Base-by-base conservation (phyloP, 2,113 vertebrate species). In the Oryzias melastigma region DNA sequence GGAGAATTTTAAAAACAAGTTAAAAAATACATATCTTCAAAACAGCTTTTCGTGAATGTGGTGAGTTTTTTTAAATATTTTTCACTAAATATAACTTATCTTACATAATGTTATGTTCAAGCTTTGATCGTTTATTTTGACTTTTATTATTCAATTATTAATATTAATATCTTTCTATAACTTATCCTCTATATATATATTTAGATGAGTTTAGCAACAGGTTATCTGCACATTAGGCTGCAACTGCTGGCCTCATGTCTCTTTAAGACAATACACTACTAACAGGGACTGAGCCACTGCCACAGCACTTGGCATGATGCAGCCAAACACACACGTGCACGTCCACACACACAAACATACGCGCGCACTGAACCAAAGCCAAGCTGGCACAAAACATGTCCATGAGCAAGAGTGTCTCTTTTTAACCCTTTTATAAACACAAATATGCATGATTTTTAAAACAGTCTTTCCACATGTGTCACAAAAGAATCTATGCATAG, bases 281-380 rank as follows among this genome's bases (percentile, higher is more conserved):
- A 85, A 82, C 81, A 65, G 68, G 80, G 78, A 81, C 62, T 47
- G 68, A 84, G 73, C 67, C 24, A 20, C 56, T 77, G 91, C 87
- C 88, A 91, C 76, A 71, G 70, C 82, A 82, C 81, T 78, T 62
- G 51, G 57, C 81, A 77, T 75, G 63, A 79, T 85, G 78, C 58
- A 67, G 85, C 84, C 83, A 90, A 86, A 85, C 73, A 81, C 73
- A 78, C 58, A 82, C 52, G 59, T 44, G 72, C 68, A 83, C 71
- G 68, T 25, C 4, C 65, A 14, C 48, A 14, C 48, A 58, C 66
- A 65, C 75, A 44, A 5, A 12, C 2, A 8, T 5, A 27, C 77
- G 52, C 75, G 72, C 66, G 63, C 57, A 56, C 58, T 45, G 46
- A 75, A 66, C 71, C 74, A 75, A 47, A 73, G 74, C 79, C 76